A percentile compares a stretch with the other conserved stretches of the same genome.
Evolutionary conservation across 2,888 invertebrate species (phyloP).

Genomic region (Epistrophella euchroma): DNA sequence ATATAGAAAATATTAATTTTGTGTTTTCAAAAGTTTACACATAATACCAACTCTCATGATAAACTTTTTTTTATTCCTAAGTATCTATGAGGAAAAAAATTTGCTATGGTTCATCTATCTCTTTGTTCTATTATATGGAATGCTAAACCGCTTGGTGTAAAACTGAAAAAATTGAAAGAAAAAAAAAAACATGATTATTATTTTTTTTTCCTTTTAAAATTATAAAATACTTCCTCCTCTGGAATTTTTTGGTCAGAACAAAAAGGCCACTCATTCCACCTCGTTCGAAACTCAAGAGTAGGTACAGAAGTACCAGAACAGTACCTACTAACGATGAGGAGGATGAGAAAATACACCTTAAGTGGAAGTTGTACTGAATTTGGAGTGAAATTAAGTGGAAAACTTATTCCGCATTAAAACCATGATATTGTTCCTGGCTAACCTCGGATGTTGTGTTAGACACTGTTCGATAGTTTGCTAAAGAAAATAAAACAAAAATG

Average conservation of each 20-base stretch:
- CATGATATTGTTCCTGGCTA: constrained; percentile 62
- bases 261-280: constrained; percentile 25
- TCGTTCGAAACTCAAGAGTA: background rate
- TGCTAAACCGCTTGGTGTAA: constrained; percentile 16
- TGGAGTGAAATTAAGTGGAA: constrained; percentile 73
- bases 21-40: background rate
- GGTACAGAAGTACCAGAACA: background rate
- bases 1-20: constrained; percentile 4
- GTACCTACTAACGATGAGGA: background rate
- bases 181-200: constrained; percentile 1
- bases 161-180: background rate
- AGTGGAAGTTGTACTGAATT: constrained; percentile 61
- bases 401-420: constrained; percentile 72
- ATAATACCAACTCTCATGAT: background rate
- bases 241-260: constrained; percentile 50
- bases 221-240: constrained; percentile 60
- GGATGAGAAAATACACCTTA: constrained; percentile 2
- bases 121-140: constrained; percentile 33
- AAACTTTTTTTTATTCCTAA: constrained; percentile 11
- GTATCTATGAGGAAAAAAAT: background rate
- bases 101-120: constrained; percentile 26
- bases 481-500: constrained; percentile 37
- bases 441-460: constrained; percentile 63
- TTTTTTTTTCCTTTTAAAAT: constrained; percentile 41
- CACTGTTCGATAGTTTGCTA: constrained; percentile 65